Evolutionary conservation across 2,797 vertebrate genomes (phyloP), one percentile per base, ranked within the genome.

Genomic region (Xiphophorus birchmanni): DNA sequence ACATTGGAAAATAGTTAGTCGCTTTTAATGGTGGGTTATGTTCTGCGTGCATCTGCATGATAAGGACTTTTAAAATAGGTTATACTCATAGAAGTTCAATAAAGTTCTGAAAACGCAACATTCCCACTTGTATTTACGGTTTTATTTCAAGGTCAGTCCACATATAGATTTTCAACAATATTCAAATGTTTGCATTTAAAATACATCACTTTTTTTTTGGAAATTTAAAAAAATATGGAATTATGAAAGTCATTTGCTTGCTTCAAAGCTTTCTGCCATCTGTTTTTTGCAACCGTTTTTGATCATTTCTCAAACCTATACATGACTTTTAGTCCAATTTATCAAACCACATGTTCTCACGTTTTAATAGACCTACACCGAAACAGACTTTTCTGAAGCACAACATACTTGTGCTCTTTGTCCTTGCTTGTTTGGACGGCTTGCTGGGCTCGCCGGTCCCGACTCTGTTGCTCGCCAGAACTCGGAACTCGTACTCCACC

Each of bases 401-500:
- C 82, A 91, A 97, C 98, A 89, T 91, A 99, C 98, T 94, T 82
- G 97, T 97, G 86, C 97, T 98, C 83, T 99, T 98, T 0, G 98
- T 99, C 86, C 97, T 96, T 11, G 96, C 96, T 94, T 97, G 97
- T 95, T 98, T 97, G 0, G 98, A 99, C 0, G 98, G 96, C 77
- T 95, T 96, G 95, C 98, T 99, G 89, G 98, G 98, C 75, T 99
- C 98, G 74, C 98, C 98, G 0, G 98, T 98, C 72, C 98, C 98
- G 11, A 99, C 96, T 37, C 95, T 91, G 75, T 98, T 99, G 94
- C 97, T 97, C 0, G 97, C 98, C 87, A 99, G 96, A 0, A 97
- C 97, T 44, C 98, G 94, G 92, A 98, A 99, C 87, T 99, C 97
- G n/a, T 99, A 99, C 86, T 99, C 98, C 5, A 99, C 98, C 98